phyloP scores from a whole-genome alignment of 2,113 vertebrate species.

The Phoxinus phoxinus region DNA sequence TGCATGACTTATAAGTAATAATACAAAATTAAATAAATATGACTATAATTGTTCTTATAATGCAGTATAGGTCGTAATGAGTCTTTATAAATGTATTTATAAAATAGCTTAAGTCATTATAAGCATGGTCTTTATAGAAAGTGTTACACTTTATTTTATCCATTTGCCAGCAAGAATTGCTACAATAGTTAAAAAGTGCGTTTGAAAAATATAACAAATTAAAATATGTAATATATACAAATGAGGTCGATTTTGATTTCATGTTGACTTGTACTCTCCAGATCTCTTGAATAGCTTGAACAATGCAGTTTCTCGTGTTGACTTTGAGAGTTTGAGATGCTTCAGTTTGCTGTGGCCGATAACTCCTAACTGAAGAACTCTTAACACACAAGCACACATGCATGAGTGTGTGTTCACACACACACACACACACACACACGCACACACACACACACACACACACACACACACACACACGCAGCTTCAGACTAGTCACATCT shows the following conservation, averaged over 20 bases:
- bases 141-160: too few species aligned
- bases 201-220: neutral
- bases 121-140: too few species aligned
- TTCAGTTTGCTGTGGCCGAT: constrained; percentile 21
- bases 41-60: too few species aligned
- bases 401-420: neutral
- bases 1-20: too few species aligned
- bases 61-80: too few species aligned
- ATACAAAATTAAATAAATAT: too few species aligned
- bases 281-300: neutral
- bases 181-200: neutral
- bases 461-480: neutral
- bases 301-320: neutral
- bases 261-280: neutral
- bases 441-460: too few species aligned
- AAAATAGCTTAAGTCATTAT: too few species aligned
- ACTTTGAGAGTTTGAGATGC: neutral
- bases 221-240: neutral
- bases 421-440: neutral
- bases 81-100: too few species aligned
- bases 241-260: neutral
- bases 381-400: constrained; percentile 10
- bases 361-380: neutral
- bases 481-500: constrained; percentile 20
- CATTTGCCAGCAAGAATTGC: too few species aligned